Conservation (phyloP, 92 coral and sea anemone genomes). For the Bergia puertoricense region DNA sequence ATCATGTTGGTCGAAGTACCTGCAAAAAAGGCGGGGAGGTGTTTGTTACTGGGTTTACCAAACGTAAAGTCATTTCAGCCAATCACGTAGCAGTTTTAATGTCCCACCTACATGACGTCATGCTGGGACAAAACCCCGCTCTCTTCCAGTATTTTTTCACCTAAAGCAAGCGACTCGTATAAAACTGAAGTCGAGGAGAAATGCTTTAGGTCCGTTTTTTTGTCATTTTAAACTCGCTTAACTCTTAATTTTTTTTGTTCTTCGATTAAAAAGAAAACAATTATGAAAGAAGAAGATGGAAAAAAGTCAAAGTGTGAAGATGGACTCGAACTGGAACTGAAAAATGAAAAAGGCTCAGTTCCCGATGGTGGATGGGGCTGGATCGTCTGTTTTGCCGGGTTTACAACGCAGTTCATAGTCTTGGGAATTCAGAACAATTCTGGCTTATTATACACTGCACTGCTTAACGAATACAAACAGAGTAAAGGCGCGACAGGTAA, state of each 20-base stretch:
- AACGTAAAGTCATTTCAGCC: background rate
- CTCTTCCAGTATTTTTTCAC: background rate
- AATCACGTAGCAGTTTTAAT: background rate
- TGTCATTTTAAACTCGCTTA: background rate
- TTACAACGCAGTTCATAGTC: constrained; percentile 45
- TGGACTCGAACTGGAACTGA: constrained; percentile 29
- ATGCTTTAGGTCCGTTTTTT: constrained; percentile 11
- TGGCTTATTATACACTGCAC: constrained; percentile 39
- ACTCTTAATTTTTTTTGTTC: background rate
- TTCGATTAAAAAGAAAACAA: constrained; percentile 6
- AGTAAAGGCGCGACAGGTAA: constrained; percentile 82
- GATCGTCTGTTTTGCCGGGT: constrained; percentile 47
- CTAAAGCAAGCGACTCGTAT: background rate
- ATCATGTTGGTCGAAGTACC: background rate
- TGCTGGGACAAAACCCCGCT: background rate
- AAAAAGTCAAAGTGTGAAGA: background rate
- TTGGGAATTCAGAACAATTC: constrained; percentile 52
- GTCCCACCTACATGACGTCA: constrained; percentile 1
- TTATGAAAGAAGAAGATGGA: background rate
- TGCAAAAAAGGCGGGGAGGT: background rate
- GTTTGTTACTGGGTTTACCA: background rate
- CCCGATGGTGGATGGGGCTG: constrained; percentile 61
- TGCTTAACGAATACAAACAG: constrained; percentile 42
- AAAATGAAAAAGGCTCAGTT: constrained; percentile 1
- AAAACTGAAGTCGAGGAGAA: background rate